A percentile compares a stretch with the other conserved stretches of the same genome.
These are phyloP conservation scores for Akabosia matsudoensis DNA, from an alignment of 1,140 invertebrate genomes.

Conservation along the genomic window DNA sequence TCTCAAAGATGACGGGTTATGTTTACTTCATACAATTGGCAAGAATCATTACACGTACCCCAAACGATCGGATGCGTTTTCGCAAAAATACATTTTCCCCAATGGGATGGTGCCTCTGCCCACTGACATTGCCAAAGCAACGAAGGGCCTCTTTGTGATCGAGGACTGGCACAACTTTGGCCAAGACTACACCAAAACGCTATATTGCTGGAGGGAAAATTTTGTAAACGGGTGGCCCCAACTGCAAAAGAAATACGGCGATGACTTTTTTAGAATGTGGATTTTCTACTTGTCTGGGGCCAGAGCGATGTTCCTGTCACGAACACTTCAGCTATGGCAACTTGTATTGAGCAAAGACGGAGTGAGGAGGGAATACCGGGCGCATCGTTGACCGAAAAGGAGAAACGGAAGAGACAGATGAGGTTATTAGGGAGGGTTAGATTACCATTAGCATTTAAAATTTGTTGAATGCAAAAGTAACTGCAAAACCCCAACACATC, in stretches of 20 bases:
- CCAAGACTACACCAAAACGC: background rate
- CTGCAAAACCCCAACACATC: too few relatives aligned
- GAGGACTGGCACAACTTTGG: constrained; percentile 26
- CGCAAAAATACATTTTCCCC: constrained; percentile 43
- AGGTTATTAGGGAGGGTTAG: too few relatives aligned
- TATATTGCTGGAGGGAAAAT: constrained; percentile 5
- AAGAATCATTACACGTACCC: constrained; percentile 28
- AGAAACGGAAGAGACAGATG: too few relatives aligned
- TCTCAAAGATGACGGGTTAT: constrained; percentile 42
- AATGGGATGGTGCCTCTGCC: constrained; percentile 37
- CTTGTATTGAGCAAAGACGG: background rate
- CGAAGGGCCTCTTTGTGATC: constrained; percentile 22
- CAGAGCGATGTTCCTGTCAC: background rate
- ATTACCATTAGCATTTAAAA: too few relatives aligned
- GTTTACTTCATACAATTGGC: constrained; percentile 40
- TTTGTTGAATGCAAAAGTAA: too few relatives aligned
- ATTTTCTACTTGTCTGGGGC: background rate
- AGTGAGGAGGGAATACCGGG: background rate
- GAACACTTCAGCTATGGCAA: background rate
- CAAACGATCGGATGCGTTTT: background rate
- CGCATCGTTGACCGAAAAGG: background rate
- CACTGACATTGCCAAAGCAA: constrained; percentile 31
- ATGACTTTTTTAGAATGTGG: background rate
- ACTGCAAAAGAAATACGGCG: constrained; percentile 26
- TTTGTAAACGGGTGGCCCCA: constrained; percentile 19